These are phyloP conservation scores for Drosophila ficusphila DNA, from an alignment of 1,140 invertebrate species.

Conservation along the genomic window DNA sequence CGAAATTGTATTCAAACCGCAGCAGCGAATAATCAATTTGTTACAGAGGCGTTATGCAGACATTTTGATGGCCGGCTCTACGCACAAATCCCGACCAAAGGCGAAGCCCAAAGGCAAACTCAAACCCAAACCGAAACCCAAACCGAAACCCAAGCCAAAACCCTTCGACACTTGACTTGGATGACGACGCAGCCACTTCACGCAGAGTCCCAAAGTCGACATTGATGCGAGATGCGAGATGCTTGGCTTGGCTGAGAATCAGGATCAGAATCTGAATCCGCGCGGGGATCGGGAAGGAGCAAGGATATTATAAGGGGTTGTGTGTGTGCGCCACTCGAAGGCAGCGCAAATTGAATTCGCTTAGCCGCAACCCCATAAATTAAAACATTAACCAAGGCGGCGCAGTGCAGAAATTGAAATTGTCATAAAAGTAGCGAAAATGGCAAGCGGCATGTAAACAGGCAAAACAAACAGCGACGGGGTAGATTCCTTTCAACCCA, in stretches of 20 bases:
- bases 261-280: conserved; percentile 6
- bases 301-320: conserved; percentile 11
- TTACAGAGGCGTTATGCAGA: conserved; percentile 72
- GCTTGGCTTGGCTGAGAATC: background rate
- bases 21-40: conserved; percentile 80
- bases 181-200: conserved; percentile 64
- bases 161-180: conserved; percentile 64
- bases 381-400: conserved; percentile 64
- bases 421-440: conserved; percentile 74
- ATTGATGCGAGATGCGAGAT: conserved; percentile 11
- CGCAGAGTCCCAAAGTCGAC: conserved; percentile 43
- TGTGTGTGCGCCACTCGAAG: conserved; percentile 31
- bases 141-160: conserved; percentile 23
- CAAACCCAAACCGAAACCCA: conserved; percentile 36
- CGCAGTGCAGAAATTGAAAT: conserved; percentile 49
- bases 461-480: conserved; percentile 69
- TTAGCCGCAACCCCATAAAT: conserved; percentile 81
- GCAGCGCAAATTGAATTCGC: conserved; percentile 75
- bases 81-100: conserved; percentile 53
- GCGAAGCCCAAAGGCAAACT: background rate
- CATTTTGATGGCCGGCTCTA: conserved; percentile 23
- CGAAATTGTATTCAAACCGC: conserved; percentile 56
- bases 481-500: conserved; percentile 20
- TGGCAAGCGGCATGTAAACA: conserved; percentile 71
- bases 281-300: background rate